A percentile compares a stretch with the other conserved stretches of the same genome.
Conservation (phyloP, 2,113 vertebrate species). For the Lanius collurio region DNA sequence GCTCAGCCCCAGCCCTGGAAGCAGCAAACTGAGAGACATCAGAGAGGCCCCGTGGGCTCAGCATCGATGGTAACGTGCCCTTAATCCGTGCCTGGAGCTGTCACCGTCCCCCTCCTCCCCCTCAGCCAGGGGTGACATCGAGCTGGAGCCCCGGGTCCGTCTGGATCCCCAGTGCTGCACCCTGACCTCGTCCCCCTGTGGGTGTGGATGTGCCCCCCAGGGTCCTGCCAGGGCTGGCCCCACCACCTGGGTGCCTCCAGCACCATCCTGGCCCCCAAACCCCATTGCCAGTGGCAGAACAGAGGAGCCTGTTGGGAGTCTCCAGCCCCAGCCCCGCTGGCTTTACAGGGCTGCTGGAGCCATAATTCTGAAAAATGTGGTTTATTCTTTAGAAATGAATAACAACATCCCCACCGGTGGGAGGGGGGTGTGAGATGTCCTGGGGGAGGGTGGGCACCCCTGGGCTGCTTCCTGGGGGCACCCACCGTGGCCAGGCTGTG, state of each 20-base stretch:
- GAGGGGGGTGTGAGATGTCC: not conserved
- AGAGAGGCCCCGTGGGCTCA: not conserved
- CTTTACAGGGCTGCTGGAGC: not conserved
- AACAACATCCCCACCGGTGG: not conserved
- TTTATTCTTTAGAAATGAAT: constrained; percentile 29
- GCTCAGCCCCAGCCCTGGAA: not conserved
- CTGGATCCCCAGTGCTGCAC: not conserved
- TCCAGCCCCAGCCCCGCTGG: not conserved
- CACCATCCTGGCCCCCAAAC: not conserved
- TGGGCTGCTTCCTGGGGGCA: not conserved
- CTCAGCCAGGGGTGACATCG: rapidly evolving
- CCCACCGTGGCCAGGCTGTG: not conserved
- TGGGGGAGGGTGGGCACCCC: not conserved
- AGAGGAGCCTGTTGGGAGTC: rapidly evolving
- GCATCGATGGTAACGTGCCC: rapidly evolving
- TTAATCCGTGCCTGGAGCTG: not conserved
- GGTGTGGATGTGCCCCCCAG: not conserved
- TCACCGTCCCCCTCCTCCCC: too few species aligned
- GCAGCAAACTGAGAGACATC: not conserved
- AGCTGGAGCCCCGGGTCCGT: rapidly evolving
- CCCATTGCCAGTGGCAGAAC: not conserved
- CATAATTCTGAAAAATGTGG: not conserved
- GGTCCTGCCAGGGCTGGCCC: too few species aligned
- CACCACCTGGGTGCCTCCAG: not conserved
- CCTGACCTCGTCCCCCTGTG: rapidly evolving